A percentile compares a stretch with the other conserved stretches of the same genome.
Evolutionary conservation across 2,113 vertebrate species (phyloP).

Genomic region (Lanius collurio): DNA sequence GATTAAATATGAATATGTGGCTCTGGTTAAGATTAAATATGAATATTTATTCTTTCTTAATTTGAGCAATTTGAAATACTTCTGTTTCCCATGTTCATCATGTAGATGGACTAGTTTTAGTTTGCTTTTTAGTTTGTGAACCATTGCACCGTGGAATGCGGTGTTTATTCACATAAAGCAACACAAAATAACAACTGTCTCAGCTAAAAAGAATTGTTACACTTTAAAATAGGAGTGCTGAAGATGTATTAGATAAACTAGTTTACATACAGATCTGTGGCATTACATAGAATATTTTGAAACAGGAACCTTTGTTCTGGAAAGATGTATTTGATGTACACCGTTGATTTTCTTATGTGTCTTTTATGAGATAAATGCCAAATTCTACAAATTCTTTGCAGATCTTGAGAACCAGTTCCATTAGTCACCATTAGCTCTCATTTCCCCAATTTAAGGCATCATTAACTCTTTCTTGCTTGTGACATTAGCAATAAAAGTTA

Average conservation of each 20-base stretch:
- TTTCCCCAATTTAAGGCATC: background rate
- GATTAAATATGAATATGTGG: background rate
- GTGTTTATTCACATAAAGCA: background rate
- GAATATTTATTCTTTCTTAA: background rate
- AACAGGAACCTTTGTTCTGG: background rate
- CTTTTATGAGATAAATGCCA: background rate
- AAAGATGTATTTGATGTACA: background rate
- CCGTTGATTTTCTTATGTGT: background rate
- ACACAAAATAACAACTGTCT: background rate
- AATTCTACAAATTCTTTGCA: background rate
- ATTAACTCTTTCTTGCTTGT: slow-evolving; percentile 46
- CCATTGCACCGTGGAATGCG: background rate
- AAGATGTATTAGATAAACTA: background rate
- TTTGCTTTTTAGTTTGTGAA: background rate
- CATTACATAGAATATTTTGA: background rate
- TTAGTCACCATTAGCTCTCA: background rate
- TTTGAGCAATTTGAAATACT: background rate
- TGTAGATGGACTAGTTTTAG: background rate
- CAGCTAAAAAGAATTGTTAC: background rate
- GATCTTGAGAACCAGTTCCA: background rate
- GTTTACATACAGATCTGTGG: background rate
- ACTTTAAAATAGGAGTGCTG: background rate
- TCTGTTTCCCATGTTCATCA: background rate
- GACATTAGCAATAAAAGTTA: slow-evolving; percentile 73
- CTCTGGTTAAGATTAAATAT: background rate